Conservation (phyloP, 2,888 invertebrate species). For the Idaea straminata region DNA sequence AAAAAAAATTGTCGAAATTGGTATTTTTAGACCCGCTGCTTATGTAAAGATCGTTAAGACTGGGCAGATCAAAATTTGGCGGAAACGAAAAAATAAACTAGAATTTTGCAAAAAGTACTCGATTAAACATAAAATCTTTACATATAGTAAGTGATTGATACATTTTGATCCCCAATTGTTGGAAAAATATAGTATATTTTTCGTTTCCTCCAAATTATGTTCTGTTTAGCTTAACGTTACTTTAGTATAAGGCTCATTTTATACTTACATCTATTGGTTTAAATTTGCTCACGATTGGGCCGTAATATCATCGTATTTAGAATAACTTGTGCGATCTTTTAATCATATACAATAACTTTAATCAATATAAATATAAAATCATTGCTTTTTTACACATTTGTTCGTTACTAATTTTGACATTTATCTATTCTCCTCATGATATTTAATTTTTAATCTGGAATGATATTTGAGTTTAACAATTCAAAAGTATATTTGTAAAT, state of each 20-base stretch:
- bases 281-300: background rate
- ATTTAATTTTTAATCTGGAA: background rate
- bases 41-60: too few relatives aligned
- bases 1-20: too few relatives aligned
- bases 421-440: background rate
- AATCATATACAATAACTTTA: constrained; percentile 1
- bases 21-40: too few relatives aligned
- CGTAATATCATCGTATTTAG: background rate
- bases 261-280: background rate
- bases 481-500: background rate
- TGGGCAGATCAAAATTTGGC: too few relatives aligned
- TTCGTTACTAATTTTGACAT: background rate
- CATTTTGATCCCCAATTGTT: too few relatives aligned
- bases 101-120: too few relatives aligned
- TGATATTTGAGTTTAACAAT: background rate
- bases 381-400: background rate
- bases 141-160: too few relatives aligned
- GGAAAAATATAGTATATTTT: too few relatives aligned
- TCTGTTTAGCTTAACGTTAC: too few relatives aligned
- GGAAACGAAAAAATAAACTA: too few relatives aligned
- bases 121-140: too few relatives aligned
- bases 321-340: background rate
- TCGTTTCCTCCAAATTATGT: too few relatives aligned
- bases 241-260: background rate
- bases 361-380: constrained; percentile 8